Evolutionary conservation across 2,888 invertebrate genomes (phyloP).

Genomic region (Heteromurus nitidus): DNA sequence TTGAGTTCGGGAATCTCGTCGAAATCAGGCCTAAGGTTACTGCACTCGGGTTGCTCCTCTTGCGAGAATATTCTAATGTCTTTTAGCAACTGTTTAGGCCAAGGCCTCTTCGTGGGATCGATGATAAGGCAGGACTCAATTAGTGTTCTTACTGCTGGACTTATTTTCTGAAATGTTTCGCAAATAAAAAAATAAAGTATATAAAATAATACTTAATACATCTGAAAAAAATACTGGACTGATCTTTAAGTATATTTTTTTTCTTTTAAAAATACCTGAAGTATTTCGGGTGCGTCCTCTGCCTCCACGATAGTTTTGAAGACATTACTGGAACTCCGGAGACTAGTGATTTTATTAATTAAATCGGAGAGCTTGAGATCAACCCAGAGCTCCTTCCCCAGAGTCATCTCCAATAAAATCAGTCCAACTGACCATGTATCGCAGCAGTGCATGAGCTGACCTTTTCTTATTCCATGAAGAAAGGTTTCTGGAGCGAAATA

Average conservation of each 20-base stretch:
- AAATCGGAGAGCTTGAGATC: conserved; percentile 85
- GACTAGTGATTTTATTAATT: conserved; percentile 84
- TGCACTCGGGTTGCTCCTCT: conserved; percentile 1
- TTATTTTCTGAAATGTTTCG: conserved; percentile 62
- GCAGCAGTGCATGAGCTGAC: conserved; percentile 74
- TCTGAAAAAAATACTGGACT: no score
- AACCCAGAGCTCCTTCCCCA: conserved; percentile 84
- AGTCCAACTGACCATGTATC: conserved; percentile 98
- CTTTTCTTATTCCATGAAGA: conserved; percentile 78
- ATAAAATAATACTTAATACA: no score
- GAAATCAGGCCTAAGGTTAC: not conserved
- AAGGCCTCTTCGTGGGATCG: conserved; percentile 67
- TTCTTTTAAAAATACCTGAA: conserved; percentile 75
- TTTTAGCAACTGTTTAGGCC: conserved; percentile 69
- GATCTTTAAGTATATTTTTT: no score
- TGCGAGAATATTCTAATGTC: conserved; percentile 64
- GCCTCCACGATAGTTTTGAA: conserved; percentile 84
- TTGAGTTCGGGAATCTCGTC: conserved; percentile 4
- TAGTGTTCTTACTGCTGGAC: conserved; percentile 61
- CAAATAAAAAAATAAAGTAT: no score
- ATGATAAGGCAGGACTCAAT: conserved; percentile 71
- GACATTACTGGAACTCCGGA: conserved; percentile 79
- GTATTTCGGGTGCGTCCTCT: conserved; percentile 82
- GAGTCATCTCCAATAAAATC: conserved; percentile 86
- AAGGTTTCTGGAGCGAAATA: conserved; percentile 90